A percentile compares a stretch with the other conserved stretches of the same genome.
Evolutionary conservation across 2,797 vertebrate species (phyloP).

Genomic region (Yasuhikotakia modesta): DNA sequence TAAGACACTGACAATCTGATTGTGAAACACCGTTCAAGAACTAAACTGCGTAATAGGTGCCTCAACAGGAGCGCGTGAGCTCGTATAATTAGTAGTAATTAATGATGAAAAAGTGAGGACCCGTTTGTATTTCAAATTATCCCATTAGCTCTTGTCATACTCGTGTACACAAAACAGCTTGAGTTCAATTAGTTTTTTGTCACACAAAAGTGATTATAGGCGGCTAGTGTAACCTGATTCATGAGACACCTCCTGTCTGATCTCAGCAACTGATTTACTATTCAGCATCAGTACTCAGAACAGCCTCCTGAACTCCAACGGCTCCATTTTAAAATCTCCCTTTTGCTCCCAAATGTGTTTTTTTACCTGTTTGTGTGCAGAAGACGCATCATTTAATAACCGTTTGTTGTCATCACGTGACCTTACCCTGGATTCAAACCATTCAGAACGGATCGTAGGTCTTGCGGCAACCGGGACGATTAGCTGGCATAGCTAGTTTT

Average conservation of each 20-base stretch:
- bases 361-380: no score
- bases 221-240: slow-evolving; percentile 64
- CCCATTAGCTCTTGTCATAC: slow-evolving; percentile 99
- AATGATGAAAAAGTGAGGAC: slow-evolving; percentile 98
- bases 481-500: not conserved
- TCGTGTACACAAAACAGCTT: slow-evolving; percentile 97
- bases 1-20: slow-evolving; percentile 34
- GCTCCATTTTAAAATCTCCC: not conserved
- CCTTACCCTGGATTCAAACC: not conserved
- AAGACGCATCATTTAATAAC: no score
- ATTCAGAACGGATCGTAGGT: not conserved
- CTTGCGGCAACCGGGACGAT: not conserved
- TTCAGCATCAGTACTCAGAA: slow-evolving; percentile 15
- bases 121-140: slow-evolving; percentile 99
- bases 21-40: slow-evolving; percentile 63
- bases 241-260: slow-evolving; percentile 58
- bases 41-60: slow-evolving; percentile 63
- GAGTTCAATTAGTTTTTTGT: slow-evolving; percentile 96
- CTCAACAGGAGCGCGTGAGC: slow-evolving; percentile 88
- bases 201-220: slow-evolving; percentile 88
- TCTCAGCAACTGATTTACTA: slow-evolving; percentile 54
- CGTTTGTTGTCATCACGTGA: not conserved
- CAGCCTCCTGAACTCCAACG: not conserved
- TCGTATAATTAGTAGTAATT: slow-evolving; percentile 99
- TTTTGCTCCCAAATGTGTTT: no score